Conservation (phyloP, 2,888 invertebrate species). For the Oscheius sp. region DNA sequence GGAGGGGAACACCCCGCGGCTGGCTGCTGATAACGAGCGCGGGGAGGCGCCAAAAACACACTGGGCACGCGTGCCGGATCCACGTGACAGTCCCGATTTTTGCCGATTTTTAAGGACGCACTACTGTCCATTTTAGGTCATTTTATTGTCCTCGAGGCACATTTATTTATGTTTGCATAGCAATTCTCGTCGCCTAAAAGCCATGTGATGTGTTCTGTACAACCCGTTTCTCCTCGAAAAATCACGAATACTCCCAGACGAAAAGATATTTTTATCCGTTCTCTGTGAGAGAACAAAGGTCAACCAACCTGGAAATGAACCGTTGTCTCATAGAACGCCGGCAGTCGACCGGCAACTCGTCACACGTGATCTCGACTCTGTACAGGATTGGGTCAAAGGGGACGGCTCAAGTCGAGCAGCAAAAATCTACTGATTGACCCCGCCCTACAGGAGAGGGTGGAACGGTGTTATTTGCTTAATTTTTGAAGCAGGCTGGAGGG, state of each 20-base stretch:
- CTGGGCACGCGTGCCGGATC: background rate
- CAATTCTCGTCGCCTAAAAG: too few relatives aligned
- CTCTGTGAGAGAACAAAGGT: background rate
- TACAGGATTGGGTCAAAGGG: conserved; percentile 14
- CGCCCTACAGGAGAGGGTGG: background rate
- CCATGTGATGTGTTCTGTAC: too few relatives aligned
- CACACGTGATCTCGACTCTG: conserved; percentile 30
- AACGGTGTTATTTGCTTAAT: background rate
- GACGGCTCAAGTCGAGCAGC: background rate
- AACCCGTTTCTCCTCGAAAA: too few relatives aligned
- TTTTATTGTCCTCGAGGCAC: too few relatives aligned
- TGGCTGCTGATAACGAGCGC: conserved; percentile 5
- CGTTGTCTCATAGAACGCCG: conserved; percentile 28
- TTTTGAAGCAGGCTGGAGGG: background rate
- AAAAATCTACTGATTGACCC: background rate
- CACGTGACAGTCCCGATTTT: background rate
- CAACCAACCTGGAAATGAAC: conserved; percentile 27
- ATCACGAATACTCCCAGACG: too few relatives aligned
- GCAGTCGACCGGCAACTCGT: conserved; percentile 1
- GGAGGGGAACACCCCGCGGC: conserved; percentile 23
- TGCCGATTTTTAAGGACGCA: too few relatives aligned
- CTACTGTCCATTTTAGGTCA: too few relatives aligned
- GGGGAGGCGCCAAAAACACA: conserved; percentile 3
- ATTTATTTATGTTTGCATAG: too few relatives aligned
- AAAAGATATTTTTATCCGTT: background rate